phyloP scores from a whole-genome alignment of 2,888 invertebrate genomes.

The Tenthredo mesomela region DNA sequence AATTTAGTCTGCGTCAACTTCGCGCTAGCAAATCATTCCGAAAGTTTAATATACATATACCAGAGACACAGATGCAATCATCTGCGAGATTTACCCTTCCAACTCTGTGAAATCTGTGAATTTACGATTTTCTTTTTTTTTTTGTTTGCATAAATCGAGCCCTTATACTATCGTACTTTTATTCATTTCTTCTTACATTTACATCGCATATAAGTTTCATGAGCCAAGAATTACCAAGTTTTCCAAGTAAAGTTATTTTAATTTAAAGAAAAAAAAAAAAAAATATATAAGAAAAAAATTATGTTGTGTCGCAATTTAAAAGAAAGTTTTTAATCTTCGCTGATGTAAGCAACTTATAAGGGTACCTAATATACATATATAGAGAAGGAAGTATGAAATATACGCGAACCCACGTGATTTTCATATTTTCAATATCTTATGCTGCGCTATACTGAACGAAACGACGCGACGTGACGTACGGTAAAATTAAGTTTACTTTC shows the following conservation, averaged over 20 bases:
- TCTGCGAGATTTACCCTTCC: conserved; percentile 7
- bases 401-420: background rate
- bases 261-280: background rate
- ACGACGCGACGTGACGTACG: background rate
- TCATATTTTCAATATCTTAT: background rate
- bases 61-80: background rate
- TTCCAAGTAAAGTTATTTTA: background rate
- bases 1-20: conserved; percentile 44
- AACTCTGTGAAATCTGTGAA: background rate
- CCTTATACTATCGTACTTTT: background rate
- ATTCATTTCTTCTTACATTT: background rate
- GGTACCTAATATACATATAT: background rate
- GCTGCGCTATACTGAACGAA: background rate
- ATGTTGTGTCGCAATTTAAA: background rate
- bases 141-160: background rate
- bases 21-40: conserved; percentile 9
- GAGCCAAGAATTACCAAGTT: background rate
- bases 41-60: background rate
- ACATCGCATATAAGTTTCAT: background rate
- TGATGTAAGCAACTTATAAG: background rate
- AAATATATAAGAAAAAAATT: no score
- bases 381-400: background rate
- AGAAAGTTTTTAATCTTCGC: background rate
- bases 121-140: background rate
- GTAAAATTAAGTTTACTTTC: conserved; percentile 11